Base-by-base conservation (phyloP, 2,797 vertebrate species). In the Salmo trutta region DNA sequence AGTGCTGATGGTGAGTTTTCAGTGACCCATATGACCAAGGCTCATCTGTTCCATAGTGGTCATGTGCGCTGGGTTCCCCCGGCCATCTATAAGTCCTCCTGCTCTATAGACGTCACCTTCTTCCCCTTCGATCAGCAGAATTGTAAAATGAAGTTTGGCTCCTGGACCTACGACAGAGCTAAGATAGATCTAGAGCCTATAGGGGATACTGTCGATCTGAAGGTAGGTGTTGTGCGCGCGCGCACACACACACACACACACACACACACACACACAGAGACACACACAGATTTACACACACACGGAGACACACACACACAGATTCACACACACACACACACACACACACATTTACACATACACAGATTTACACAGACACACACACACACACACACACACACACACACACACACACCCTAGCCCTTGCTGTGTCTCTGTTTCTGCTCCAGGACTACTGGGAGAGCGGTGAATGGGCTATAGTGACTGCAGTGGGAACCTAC, bases 121-220 rank as follows among this genome's bases (percentile, higher is more conserved):
- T 98, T 98, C 90, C 97, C 97, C 71, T 98, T 98, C 3, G 97
- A 98, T 91, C 96, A 97, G 91, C 97, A 98, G 92, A 98, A 90
- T 89, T 98, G 97, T 88, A 97, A 96, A 88, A 98, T 97, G 97
- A 98, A 98, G 79, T 98, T 98, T 0, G 97, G 97, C 75, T 98
- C 97, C 17, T 98, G 97, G 97, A 95, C 95, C 0, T 97, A 97
- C 0, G 97, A 98, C 91, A 97, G 96, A 59, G 96, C 96, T 86
- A 97, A 97, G 88, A 97, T 98, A 0, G 96, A 98, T 88, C 90
- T 98, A 92, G 95, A 96, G 90, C 95, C 90, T 84, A 95, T 95
- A 74, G 96, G 96, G 33, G 93, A 75, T 79, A 88, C 91, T 0
- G 96, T 98, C 79, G 97, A 98, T 89, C 92, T 97, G 52, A 95